A percentile compares a stretch with the other conserved stretches of the same genome.
phyloP scores from a whole-genome alignment of 2,888 invertebrate genomes.

The Ecdyonurus torrentis region DNA sequence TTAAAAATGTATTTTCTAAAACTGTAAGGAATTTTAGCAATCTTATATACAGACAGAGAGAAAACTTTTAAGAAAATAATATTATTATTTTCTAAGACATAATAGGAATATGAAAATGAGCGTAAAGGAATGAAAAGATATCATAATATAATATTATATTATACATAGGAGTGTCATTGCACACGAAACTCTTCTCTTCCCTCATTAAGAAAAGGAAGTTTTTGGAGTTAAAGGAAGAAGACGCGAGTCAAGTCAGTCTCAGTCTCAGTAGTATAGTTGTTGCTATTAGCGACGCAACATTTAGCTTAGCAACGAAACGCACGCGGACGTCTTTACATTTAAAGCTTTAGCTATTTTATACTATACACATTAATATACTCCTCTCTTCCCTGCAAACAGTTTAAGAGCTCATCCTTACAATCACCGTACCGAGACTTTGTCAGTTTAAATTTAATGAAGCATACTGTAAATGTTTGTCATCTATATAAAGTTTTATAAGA shows the following conservation, averaged over 20 bases:
- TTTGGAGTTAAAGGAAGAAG: background rate
- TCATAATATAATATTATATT: too few species aligned
- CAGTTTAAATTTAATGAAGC: background rate
- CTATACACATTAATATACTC: too few species aligned
- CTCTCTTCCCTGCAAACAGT: too few species aligned
- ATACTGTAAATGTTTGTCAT: background rate
- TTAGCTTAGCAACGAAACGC: background rate
- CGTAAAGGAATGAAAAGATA: background rate
- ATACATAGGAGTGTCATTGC: too few species aligned
- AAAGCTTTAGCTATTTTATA: background rate
- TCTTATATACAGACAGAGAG: background rate
- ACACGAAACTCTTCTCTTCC: background rate
- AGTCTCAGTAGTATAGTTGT: too few species aligned
- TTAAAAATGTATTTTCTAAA: too few species aligned
- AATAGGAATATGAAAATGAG: background rate
- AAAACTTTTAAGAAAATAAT: background rate
- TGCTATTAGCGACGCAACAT: background rate
- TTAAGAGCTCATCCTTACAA: background rate
- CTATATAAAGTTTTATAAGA: background rate
- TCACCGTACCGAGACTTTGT: background rate
- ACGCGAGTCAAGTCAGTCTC: background rate
- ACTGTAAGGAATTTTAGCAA: too few species aligned
- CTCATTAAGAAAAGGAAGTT: background rate
- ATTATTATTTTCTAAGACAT: background rate
- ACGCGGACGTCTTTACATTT: background rate